phyloP scores from a whole-genome alignment of 2,888 invertebrate species.

The Leptinotarsa tumamoca region DNA sequence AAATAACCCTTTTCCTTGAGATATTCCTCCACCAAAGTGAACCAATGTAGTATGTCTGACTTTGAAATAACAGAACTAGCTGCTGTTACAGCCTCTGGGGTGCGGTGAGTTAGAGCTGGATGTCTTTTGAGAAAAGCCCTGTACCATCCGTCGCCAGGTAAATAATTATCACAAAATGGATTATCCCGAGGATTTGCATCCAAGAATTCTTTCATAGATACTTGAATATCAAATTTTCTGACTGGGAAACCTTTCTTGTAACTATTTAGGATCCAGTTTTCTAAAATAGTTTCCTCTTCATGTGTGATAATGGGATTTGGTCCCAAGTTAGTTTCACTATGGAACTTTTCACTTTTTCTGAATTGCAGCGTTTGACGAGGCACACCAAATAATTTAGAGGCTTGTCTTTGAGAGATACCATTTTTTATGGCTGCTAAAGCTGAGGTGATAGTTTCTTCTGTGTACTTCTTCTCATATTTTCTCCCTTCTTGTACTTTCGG shows the following conservation, averaged over 20 bases:
- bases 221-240: no score
- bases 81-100: constrained; percentile 24
- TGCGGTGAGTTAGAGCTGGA: constrained; percentile 20
- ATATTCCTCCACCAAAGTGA: not conserved
- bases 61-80: constrained; percentile 8
- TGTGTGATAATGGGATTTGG: constrained; percentile 11
- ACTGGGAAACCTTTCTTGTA: no score
- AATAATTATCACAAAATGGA: constrained; percentile 25
- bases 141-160: constrained; percentile 37
- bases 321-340: constrained; percentile 25
- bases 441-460: not conserved
- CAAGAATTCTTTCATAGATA: no score
- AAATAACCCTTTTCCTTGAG: constrained; percentile 6
- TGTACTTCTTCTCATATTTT: no score
- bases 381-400: not conserved
- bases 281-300: constrained; percentile 4
- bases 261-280: not conserved
- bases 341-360: constrained; percentile 25
- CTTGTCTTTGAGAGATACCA: not conserved
- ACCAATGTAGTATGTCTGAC: not conserved
- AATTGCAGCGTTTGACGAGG: constrained; percentile 23
- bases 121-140: constrained; percentile 30
- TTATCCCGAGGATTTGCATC: no score
- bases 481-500: not conserved
- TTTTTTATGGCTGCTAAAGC: not conserved